Evolutionary conservation across 2,113 vertebrate species (phyloP).

Genomic region (Eira barbara): DNA sequence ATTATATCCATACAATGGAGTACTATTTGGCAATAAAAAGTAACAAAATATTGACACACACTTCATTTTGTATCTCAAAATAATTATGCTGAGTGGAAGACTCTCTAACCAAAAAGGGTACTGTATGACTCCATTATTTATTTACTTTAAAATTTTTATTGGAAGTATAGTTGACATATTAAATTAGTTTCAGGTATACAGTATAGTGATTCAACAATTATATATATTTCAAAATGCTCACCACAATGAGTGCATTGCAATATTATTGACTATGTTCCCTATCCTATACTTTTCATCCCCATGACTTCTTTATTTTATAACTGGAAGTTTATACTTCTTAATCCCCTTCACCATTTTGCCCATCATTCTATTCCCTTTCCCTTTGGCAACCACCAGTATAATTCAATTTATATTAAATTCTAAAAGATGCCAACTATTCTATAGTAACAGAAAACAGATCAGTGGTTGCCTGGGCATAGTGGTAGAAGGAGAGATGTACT

Average conservation of each 20-base stretch:
- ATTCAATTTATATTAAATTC: background rate
- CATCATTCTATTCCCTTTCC: background rate
- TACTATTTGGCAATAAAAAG: constrained; percentile 34
- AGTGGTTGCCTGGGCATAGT: background rate
- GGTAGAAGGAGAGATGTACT: background rate
- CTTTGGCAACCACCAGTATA: background rate
- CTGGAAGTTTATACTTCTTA: background rate
- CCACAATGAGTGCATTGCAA: background rate
- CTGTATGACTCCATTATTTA: background rate
- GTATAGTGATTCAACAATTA: background rate
- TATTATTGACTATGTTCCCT: background rate
- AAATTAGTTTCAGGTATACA: background rate
- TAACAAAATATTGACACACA: background rate
- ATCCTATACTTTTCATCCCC: background rate
- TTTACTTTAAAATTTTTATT: background rate
- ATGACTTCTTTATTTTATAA: background rate
- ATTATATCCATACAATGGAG: background rate
- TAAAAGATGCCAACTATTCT: constrained; percentile 24
- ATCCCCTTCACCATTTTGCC: background rate
- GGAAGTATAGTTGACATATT: background rate
- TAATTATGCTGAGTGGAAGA: constrained; percentile 34
- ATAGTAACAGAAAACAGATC: background rate
- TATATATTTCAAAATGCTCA: background rate
- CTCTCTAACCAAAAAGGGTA: background rate
- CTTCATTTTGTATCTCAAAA: constrained; percentile 47